Evolutionary conservation across 2,797 vertebrate genomes (phyloP).

Genomic region (Netta rufina): DNA sequence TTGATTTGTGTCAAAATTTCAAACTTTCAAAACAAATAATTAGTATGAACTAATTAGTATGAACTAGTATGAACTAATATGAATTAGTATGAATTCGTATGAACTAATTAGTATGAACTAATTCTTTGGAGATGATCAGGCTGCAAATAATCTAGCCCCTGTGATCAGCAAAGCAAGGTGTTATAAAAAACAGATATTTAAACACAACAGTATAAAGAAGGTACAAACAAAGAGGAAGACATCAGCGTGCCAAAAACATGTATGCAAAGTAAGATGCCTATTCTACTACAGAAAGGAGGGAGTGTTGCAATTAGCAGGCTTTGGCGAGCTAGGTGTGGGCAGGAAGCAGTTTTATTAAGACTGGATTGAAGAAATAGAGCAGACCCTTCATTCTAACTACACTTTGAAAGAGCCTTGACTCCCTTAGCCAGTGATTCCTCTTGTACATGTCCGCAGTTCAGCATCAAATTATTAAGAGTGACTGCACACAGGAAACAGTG

Average conservation of each 20-base stretch:
- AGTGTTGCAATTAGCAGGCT: conserved; percentile 41
- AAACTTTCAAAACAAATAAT: neutral
- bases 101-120: neutral
- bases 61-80: neutral
- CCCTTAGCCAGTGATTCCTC: neutral
- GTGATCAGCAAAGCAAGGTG: neutral
- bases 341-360: conserved; percentile 24
- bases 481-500: neutral
- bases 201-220: neutral
- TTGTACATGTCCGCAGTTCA: neutral
- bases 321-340: conserved; percentile 26
- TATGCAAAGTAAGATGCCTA: neutral
- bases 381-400: conserved; percentile 44
- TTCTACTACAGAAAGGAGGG: conserved; percentile 1
- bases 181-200: neutral
- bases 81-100: too few species aligned
- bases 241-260: neutral
- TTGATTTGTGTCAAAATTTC: neutral
- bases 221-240: neutral
- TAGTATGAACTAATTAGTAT: neutral
- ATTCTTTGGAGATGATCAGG: neutral
- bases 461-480: neutral
- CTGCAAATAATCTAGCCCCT: neutral
- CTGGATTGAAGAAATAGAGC: neutral
- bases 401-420: neutral